Conservation (phyloP, 2,797 vertebrate species). For the Hypotaenidia philippensis region DNA sequence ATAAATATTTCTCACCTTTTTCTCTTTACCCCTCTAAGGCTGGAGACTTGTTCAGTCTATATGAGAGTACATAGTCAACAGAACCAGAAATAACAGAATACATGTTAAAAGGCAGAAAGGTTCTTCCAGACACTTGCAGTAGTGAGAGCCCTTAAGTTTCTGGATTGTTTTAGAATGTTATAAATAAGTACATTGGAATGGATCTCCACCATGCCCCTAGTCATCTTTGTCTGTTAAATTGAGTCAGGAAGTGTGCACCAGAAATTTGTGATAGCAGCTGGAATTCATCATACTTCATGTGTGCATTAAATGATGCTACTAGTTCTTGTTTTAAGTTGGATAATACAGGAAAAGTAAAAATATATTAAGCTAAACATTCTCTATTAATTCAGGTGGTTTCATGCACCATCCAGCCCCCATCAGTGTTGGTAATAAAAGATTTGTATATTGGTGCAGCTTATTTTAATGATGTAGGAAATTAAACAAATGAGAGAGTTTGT, state of each 20-base stretch:
- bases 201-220: fast-evolving
- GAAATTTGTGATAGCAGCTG: neutral
- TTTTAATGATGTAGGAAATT: neutral
- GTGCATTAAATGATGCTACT: neutral
- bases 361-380: neutral
- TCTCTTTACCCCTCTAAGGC: neutral
- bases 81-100: neutral
- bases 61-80: neutral
- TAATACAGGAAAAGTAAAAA: neutral
- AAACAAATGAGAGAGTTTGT: neutral
- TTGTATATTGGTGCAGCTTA: fast-evolving
- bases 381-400: neutral
- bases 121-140: neutral
- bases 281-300: neutral
- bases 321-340: neutral
- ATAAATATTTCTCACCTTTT: neutral
- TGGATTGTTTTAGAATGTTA: neutral
- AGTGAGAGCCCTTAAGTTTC: neutral
- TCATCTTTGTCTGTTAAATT: neutral
- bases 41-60: neutral
- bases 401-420: neutral
- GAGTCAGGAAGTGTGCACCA: neutral
- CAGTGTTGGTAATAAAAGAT: neutral
- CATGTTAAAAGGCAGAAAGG: neutral
- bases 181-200: neutral